Percentiles rank a stretch among this genome's conserved stretches.
Conservation (phyloP, 2,797 vertebrate species). For the Rhodeus uyekii region DNA sequence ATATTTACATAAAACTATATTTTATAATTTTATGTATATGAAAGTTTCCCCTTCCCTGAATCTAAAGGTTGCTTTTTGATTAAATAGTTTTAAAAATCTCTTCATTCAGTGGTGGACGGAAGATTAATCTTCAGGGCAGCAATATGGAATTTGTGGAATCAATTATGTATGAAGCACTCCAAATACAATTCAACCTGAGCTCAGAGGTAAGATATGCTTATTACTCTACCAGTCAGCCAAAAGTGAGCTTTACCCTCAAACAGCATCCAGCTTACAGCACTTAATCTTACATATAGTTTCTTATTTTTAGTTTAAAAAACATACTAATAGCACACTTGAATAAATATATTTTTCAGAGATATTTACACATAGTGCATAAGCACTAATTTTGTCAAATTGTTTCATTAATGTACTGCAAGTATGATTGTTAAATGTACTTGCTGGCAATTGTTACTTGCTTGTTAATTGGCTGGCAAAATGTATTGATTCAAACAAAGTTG, state of each 20-base stretch:
- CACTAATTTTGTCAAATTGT: neutral
- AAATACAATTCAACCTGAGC: conserved; percentile 8
- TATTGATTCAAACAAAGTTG: no score
- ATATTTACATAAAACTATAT: no score
- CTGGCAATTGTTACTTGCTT: no score
- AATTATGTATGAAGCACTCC: conserved; percentile 54
- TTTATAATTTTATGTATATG: no score
- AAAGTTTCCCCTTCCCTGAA: neutral
- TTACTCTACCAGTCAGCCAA: no score
- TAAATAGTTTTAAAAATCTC: conserved; percentile 17
- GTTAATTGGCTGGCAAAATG: no score
- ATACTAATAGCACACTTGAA: neutral
- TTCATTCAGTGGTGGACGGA: conserved; percentile 83
- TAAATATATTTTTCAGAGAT: neutral
- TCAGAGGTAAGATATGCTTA: conserved; percentile 5
- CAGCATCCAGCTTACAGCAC: neutral
- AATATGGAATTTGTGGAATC: conserved; percentile 83
- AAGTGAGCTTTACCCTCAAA: neutral
- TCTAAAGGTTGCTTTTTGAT: neutral
- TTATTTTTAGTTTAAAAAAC: no score
- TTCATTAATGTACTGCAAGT: neutral
- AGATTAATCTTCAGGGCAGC: conserved; percentile 76
- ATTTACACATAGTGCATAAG: neutral
- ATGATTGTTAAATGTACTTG: no score
- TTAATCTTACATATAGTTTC: neutral